phyloP scores from a whole-genome alignment of 2,888 invertebrate species.

The Lumbricus terrestris region DNA sequence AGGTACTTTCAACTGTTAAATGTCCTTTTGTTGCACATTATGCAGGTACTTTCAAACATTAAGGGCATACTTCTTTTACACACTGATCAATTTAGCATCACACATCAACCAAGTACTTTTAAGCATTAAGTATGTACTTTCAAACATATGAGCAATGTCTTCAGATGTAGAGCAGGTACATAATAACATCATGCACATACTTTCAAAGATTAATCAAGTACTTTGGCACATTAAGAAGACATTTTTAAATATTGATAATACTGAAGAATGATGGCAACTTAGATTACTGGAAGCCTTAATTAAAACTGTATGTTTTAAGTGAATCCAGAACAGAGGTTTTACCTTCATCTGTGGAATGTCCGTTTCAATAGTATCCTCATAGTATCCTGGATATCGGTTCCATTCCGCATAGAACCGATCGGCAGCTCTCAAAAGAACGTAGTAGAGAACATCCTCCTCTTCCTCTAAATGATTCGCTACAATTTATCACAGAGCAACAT shows the following conservation, averaged over 20 bases:
- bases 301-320: background rate
- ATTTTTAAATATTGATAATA: background rate
- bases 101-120: too few relatives aligned
- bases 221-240: too few relatives aligned
- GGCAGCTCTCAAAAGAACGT: conserved; percentile 83
- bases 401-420: conserved; percentile 86
- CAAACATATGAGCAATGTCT: too few relatives aligned
- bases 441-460: conserved; percentile 67
- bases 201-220: too few relatives aligned
- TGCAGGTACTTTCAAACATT: too few relatives aligned
- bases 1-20: too few relatives aligned
- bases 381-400: conserved; percentile 78
- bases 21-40: too few relatives aligned
- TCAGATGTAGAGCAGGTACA: too few relatives aligned
- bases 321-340: background rate
- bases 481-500: background rate
- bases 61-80: too few relatives aligned
- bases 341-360: conserved; percentile 84
- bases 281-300: background rate
- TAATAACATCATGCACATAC: too few relatives aligned
- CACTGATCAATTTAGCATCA: too few relatives aligned
- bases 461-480: conserved; percentile 42
- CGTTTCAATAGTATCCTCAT: conserved; percentile 78
- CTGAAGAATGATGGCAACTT: background rate
- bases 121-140: too few relatives aligned